Base-by-base conservation (phyloP, 2,797 vertebrate species). In the Sarcophilus harrisii region DNA sequence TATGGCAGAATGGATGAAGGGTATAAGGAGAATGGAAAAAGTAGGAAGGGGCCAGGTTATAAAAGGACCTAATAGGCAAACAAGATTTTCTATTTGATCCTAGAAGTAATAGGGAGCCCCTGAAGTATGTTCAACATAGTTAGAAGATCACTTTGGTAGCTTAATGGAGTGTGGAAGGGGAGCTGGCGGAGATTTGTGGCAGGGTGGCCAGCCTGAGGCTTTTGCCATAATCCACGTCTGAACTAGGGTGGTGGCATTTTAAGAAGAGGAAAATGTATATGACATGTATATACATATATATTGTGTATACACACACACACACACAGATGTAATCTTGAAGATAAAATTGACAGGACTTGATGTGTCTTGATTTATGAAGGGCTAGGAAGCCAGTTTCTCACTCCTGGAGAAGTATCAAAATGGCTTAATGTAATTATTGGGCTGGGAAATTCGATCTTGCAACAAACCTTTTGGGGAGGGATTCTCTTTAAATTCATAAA, bases 371-470 rank as follows among this genome's bases (percentile, higher is more conserved):
- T 81, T 24, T 81, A 38, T 38, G 66, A 81, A 73, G 5, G 5
- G 5, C 66, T 18, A 38, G 66, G 60, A 62, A 16, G 16, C 16
- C 66, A 81, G 0, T 38, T 45, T 8, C 18, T 81, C 16, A 24
- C 38, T 81, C 38, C 18, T 81, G 66, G n/a, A 45, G n/a, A 81
- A 81, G 18, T 81, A 81, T 6, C n/a, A 45, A 45, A 45, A 9
- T 81, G 18, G n/a, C n/a, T 66, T 66, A 13, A 73, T 73, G 32
- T n/a, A 73, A 73, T 73, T 73, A 73, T 38, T 73, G 32, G 62
- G 32, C 14, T 73, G 29, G n/a, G 32, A n/a, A 73, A 45, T n/a
- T n/a, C 58, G 29, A 60, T 94, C 96, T 96, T 94, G 60, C 93
- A 91, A 57, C 38, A 11, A 90, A 28, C 11, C 9, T 29, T 66